Conservation (phyloP, 2,888 invertebrate genomes). For the Eucera pruinosa region DNA sequence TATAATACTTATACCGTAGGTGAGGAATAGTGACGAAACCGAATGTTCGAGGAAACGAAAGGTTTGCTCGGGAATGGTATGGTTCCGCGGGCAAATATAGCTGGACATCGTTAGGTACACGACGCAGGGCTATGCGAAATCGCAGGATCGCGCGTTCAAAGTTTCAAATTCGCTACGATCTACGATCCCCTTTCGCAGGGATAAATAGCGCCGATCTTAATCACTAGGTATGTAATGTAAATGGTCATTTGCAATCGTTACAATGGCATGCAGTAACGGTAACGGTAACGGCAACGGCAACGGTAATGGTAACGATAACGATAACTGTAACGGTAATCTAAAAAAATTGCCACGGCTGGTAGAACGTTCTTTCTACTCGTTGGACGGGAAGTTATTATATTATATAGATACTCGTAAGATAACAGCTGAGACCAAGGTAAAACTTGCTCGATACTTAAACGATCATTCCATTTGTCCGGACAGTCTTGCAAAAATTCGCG, state of each 20-base stretch:
- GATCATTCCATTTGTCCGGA: slow-evolving; percentile 4
- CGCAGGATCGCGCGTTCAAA: background rate
- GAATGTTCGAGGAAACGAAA: background rate
- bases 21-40: background rate
- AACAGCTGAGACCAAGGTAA: slow-evolving; percentile 1
- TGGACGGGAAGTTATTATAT: slow-evolving; percentile 21
- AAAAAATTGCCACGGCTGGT: background rate
- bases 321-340: no score
- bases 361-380: background rate
- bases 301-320: no score
- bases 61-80: no score
- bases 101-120: no score
- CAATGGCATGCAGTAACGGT: background rate
- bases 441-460: slow-evolving; percentile 5
- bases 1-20: no score
- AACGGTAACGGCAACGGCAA: no score
- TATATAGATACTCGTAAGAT: background rate
- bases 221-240: slow-evolving; percentile 12
- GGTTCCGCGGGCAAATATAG: no score
- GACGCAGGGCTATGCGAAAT: no score
- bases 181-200: no score
- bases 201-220: slow-evolving; percentile 11
- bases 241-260: slow-evolving; percentile 8
- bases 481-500: slow-evolving; percentile 10
- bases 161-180: background rate